These are phyloP conservation scores for Anser brachyrhynchus DNA, from an alignment of 2,113 vertebrate genomes.

Conservation along the genomic window DNA sequence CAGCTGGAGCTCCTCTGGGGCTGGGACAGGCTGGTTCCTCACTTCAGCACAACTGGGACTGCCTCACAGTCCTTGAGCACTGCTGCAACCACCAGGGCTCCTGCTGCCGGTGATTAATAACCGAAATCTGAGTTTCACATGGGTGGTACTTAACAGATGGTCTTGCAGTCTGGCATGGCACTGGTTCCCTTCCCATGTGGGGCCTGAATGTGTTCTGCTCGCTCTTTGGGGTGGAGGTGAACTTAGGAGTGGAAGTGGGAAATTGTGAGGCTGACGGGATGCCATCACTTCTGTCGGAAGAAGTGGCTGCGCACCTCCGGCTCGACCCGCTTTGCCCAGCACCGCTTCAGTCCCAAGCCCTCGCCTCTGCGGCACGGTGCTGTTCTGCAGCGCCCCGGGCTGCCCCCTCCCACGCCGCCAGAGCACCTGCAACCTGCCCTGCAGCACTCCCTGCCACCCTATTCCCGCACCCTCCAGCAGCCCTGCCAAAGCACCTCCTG, in stretches of 20 bases:
- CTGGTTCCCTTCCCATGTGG: not conserved
- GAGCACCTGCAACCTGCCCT: not conserved
- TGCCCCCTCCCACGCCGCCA: not conserved
- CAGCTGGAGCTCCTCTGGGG: not conserved
- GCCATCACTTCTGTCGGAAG: not conserved
- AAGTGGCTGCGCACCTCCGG: not conserved
- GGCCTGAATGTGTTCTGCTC: not conserved
- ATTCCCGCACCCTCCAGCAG: not conserved
- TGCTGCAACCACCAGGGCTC: not conserved
- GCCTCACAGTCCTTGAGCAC: not conserved
- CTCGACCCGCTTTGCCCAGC: not conserved
- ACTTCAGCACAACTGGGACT: not conserved
- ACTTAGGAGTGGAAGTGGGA: not conserved
- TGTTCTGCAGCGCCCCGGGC: not conserved
- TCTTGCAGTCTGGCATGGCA: not conserved
- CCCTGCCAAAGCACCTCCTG: not conserved
- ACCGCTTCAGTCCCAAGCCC: not conserved
- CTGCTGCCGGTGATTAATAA: slow-evolving; percentile 44
- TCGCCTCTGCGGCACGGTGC: accelerated
- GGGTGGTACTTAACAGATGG: slow-evolving; percentile 32
- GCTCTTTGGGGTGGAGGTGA: not conserved
- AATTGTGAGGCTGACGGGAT: not conserved
- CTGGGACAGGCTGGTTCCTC: not conserved
- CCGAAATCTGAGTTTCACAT: slow-evolving; percentile 6
- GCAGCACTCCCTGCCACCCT: not conserved